Evolutionary conservation across 2,888 invertebrate genomes (phyloP).

Genomic region (Mongoloraphidia duomilia): DNA sequence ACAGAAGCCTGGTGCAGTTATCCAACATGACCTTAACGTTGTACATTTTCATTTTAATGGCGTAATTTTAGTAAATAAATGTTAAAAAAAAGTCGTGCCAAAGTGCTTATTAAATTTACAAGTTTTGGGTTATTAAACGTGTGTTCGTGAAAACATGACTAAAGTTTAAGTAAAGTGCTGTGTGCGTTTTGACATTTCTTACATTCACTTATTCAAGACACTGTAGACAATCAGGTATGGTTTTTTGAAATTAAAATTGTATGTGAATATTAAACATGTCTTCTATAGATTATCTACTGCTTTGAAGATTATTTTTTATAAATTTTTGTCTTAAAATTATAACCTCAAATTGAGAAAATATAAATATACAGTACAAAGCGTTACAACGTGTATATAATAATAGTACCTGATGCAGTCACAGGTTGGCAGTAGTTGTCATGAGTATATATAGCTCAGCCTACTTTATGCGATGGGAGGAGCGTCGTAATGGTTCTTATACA

Average conservation of each 20-base stretch:
- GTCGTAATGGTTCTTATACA: conserved; percentile 18
- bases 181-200: background rate
- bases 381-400: background rate
- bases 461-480: conserved; percentile 25
- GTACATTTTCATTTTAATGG: too few species aligned
- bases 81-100: too few species aligned
- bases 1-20: too few species aligned
- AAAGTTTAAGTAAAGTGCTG: background rate
- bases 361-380: background rate
- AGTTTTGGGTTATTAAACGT: too few species aligned
- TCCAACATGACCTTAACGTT: too few species aligned
- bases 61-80: too few species aligned
- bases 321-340: background rate
- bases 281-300: background rate
- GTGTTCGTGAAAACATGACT: background rate
- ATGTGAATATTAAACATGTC: background rate
- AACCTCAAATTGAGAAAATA: conserved; percentile 4
- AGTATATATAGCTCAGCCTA: conserved; percentile 19
- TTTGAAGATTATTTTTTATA: background rate
- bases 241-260: background rate
- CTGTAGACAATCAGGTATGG: conserved; percentile 1
- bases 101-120: too few species aligned
- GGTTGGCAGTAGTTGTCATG: conserved; percentile 28
- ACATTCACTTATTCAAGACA: conserved; percentile 1
- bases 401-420: conserved; percentile 17